Conservation (phyloP, 2,888 invertebrate genomes). For the Ormyrus labotus region DNA sequence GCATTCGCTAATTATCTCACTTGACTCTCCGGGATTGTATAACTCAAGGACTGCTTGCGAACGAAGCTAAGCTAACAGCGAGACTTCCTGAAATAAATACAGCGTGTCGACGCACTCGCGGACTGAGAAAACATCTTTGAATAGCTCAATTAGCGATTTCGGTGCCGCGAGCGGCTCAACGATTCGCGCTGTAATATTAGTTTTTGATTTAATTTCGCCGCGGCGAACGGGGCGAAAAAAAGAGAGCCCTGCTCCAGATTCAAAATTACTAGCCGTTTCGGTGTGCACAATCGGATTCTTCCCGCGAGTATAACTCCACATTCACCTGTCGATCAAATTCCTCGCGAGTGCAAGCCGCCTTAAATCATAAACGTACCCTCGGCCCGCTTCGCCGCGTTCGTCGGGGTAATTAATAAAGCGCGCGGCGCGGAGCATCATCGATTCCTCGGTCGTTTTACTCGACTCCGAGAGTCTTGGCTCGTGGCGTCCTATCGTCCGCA, state of each 20-base stretch:
- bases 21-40: slow-evolving; percentile 67
- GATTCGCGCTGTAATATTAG: slow-evolving; percentile 16
- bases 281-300: neutral
- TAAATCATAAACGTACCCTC: neutral
- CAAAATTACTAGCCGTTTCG: too few relatives aligned
- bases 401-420: slow-evolving; percentile 52
- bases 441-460: slow-evolving; percentile 14
- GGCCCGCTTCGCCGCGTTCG: too few relatives aligned
- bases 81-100: slow-evolving; percentile 63
- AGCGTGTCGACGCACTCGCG: slow-evolving; percentile 30
- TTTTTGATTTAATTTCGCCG: neutral
- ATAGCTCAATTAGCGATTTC: slow-evolving; percentile 37
- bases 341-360: neutral
- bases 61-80: slow-evolving; percentile 66
- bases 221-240: neutral
- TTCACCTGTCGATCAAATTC: slow-evolving; percentile 21
- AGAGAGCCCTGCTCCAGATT: too few relatives aligned
- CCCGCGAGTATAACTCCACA: neutral
- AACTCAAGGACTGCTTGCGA: slow-evolving; percentile 69
- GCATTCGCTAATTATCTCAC: slow-evolving; percentile 72
- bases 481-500: neutral
- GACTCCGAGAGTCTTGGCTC: slow-evolving; percentile 27
- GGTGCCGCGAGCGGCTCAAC: neutral
- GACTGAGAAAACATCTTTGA: slow-evolving; percentile 46
- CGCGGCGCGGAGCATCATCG: slow-evolving; percentile 39